Evolutionary conservation across 2,888 invertebrate species (phyloP), one percentile per base, ranked within the genome.

Genomic region (Nudaria mundana): DNA sequence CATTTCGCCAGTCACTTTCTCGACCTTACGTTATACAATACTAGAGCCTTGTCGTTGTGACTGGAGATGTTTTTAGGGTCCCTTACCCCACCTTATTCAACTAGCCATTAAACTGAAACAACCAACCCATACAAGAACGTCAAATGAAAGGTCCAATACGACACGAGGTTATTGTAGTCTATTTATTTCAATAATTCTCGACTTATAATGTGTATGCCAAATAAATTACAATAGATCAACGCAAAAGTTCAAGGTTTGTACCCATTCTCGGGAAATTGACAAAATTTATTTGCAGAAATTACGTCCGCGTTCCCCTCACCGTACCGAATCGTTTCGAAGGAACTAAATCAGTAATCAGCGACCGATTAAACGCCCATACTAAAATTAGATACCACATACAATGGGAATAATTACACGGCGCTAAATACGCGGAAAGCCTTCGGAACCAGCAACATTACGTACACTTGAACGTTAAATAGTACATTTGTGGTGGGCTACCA

Each of bases 351-450:
- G 69, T 70, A 74, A 77, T 74, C 71, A 70, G 55, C 57, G 66
- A 53, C 48, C 71, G 60, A 77, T 79, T 81, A 76, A 73, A 75
- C 82, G 76, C 76, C 84, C 74, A 80, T 74, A 63, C 70, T 61
- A 65, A 67, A 71, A 75, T 77, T 71, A 74, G 67, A 65, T 56
- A 70, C 66, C 58, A 56, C 59, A 66, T 63, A 69, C 67, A 76
- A 71, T 67, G 54, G 60, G 46, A 63, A 65, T 64, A 65, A 70
- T 71, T 68, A 68, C 60, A 57, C 51, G 52, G 67, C 56, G 57
- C 52, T 60, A 49, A 59, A 58, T 34, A 74, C 45, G 59, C 70
- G 74, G 72, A 71, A 73, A 63, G 52, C 55, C 56, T 63, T 58
- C 54, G 50, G 47, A 60, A 52, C 47, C 40, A 44, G 38, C 31